Conservation (phyloP, 2,113 vertebrate species). For the Bostrychus sinensis region DNA sequence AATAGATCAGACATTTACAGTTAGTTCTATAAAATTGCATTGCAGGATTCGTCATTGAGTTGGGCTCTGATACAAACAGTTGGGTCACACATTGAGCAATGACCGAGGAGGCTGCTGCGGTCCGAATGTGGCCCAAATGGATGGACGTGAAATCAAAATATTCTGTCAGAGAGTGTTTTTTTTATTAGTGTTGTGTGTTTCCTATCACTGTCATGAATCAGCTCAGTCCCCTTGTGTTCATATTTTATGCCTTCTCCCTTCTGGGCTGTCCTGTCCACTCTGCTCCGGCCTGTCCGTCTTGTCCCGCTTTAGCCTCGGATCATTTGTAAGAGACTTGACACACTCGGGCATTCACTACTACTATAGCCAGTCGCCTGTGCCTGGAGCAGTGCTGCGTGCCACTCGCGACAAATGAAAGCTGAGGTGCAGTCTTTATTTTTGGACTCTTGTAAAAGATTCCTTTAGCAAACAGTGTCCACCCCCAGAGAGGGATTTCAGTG, state of each 20-base stretch:
- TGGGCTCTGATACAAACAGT: neutral
- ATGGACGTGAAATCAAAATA: neutral
- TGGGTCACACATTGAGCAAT: neutral
- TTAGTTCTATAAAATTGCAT: neutral
- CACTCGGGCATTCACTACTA: slow-evolving; percentile 41
- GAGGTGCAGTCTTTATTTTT: slow-evolving; percentile 65
- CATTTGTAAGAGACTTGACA: slow-evolving; percentile 55
- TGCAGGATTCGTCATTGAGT: neutral
- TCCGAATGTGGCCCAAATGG: neutral
- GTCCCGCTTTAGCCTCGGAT: slow-evolving; percentile 31
- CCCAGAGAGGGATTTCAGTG: slow-evolving; percentile 33
- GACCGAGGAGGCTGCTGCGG: neutral
- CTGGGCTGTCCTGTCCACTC: slow-evolving; percentile 37
- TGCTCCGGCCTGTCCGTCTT: slow-evolving; percentile 19
- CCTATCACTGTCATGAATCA: slow-evolving; percentile 1
- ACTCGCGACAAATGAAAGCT: slow-evolving; percentile 54
- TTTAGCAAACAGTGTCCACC: slow-evolving; percentile 48
- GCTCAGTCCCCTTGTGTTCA: slow-evolving; percentile 33
- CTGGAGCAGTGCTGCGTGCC: slow-evolving; percentile 33
- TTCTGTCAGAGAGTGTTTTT: neutral
- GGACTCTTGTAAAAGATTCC: slow-evolving; percentile 63
- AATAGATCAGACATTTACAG: too few relatives aligned
- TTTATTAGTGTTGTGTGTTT: slow-evolving; percentile 37
- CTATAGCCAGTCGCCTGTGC: slow-evolving; percentile 30
- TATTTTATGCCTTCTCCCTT: slow-evolving; percentile 41